Evolutionary conservation across 2,888 invertebrate genomes (phyloP).

Genomic region (Acanthosoma haemorrhoidale): DNA sequence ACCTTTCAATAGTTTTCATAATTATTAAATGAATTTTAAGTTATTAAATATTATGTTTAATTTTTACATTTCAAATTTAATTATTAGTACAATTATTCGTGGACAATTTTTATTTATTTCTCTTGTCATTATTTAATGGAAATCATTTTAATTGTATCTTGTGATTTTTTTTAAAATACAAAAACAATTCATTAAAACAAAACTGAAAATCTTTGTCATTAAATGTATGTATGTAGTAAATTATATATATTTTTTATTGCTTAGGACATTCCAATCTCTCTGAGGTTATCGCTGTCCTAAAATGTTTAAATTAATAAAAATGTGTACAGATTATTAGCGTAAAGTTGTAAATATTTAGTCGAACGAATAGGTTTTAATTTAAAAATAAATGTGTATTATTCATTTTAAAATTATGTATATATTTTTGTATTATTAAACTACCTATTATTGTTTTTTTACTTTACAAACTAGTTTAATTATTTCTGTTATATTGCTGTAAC

Average conservation of each 20-base stretch:
- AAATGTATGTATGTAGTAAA: neutral
- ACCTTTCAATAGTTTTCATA: neutral
- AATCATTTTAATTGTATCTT: neutral
- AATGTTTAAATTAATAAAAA: constrained; percentile 3
- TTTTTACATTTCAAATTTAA: neutral
- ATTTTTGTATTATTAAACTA: constrained; percentile 19
- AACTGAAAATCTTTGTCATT: neutral
- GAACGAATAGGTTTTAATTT: neutral
- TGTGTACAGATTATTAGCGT: constrained; percentile 3
- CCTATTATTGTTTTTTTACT: neutral
- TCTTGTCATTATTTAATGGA: neutral
- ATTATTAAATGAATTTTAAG: neutral
- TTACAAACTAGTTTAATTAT: neutral
- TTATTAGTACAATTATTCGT: neutral
- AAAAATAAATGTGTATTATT: constrained; percentile 10
- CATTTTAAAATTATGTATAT: constrained; percentile 21
- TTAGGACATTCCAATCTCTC: neutral
- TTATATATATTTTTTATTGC: neutral
- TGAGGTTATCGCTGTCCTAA: neutral
- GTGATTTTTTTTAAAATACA: neutral
- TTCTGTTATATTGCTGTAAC: too few species aligned
- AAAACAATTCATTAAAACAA: neutral
- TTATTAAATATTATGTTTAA: too few species aligned
- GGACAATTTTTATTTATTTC: neutral
- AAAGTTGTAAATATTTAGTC: constrained; percentile 2